Percentiles rank a stretch among this genome's conserved stretches.
Conservation (phyloP, 2,888 invertebrate genomes). For the Mesorhabditis belari region DNA sequence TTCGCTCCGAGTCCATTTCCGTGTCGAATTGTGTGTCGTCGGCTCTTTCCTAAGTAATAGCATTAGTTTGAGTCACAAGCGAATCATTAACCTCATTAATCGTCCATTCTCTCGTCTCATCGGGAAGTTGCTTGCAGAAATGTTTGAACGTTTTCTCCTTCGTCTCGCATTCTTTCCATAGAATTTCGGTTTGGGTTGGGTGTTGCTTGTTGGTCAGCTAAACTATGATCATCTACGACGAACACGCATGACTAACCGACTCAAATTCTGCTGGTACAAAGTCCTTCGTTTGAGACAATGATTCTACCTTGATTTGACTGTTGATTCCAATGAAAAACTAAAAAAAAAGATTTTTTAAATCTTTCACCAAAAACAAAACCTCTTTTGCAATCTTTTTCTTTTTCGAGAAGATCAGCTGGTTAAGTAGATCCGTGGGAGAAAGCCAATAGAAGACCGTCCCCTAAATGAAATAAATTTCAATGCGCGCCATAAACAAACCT, state of each 20-base stretch:
- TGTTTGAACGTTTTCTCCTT: neutral
- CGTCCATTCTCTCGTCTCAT: neutral
- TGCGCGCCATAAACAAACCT: neutral
- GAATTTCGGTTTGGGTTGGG: neutral
- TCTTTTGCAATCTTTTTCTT: neutral
- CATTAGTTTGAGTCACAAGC: too few relatives aligned
- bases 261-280: neutral
- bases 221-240: neutral
- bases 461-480: neutral
- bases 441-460: neutral
- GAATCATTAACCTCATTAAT: too few relatives aligned
- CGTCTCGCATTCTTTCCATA: neutral
- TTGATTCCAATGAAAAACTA: neutral
- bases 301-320: neutral
- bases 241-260: neutral
- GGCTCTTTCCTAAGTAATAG: too few relatives aligned
- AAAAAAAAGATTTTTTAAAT: neutral
- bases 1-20: too few relatives aligned
- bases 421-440: neutral
- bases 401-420: neutral
- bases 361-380: neutral
- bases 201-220: neutral
- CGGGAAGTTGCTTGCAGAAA: neutral
- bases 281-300: neutral
- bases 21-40: too few relatives aligned